Base-by-base conservation (phyloP, 2,888 invertebrate species). In the Lymantria monacha region DNA sequence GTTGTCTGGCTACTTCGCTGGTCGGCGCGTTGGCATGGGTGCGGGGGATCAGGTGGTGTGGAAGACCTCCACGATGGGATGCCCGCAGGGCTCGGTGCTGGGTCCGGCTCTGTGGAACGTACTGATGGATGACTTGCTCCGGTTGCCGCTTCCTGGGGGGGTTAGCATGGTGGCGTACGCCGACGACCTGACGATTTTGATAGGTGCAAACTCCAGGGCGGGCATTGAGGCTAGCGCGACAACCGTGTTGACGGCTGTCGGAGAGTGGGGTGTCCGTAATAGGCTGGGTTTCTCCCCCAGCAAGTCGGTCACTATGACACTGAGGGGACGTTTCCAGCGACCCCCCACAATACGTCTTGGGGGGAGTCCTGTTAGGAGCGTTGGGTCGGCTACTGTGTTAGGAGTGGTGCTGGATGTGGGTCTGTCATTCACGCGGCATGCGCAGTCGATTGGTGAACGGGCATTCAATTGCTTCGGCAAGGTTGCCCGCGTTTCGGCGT, bases 71-170 rank as follows among this genome's bases (percentile, higher is more conserved):
- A 69, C 66, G 0, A 70, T 66, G 64, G 66, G 69, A 0, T 67
- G 65, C 11, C 63, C 70, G 9, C 69, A 70, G 49, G 66, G 63
- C 0, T 68, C 67, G 0, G 61, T 65, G 0, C 12, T 66, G 15
- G 66, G 66, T 0, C 65, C 66, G 0, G 7, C 55, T 0, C 48
- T 67, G 0, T 66, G 72, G 68, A 73, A 70, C 37, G 8, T 69
- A 0, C 46, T 69, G 0, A 9, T 72, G 30, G 61, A 69, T 30
- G 70, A 72, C 49, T 41, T 70, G 37, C 54, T 72, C 8, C 38
- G 52, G 0, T 9, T 70, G 1, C 65, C 68, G 5, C 15, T 30
- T n/a, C 9, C 66, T 65, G 0, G 42, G n/a, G 9, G 61, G 59
- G 0, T 52, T 0, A 33, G 36, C 0, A 0, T 61, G 36, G 43